Evolutionary conservation across 92 coral and sea anemone genomes (phyloP).

Genomic region (Palythoa grandis): DNA sequence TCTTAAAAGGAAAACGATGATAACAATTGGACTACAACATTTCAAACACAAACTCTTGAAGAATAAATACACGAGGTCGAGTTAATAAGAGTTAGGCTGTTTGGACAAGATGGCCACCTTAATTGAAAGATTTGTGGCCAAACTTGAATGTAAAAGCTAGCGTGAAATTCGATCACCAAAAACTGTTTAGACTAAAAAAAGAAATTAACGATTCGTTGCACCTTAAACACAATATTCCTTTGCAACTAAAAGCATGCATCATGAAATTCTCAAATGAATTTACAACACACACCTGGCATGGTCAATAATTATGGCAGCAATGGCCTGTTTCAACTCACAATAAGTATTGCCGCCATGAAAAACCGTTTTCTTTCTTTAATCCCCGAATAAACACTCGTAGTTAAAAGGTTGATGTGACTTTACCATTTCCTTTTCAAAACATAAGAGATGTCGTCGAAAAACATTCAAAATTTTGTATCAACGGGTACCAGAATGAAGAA

Average conservation of each 20-base stretch:
- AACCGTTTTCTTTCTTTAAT: conserved; percentile 47
- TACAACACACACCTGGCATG: conserved; percentile 32
- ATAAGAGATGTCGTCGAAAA: conserved; percentile 36
- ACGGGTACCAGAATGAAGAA: conserved; percentile 26
- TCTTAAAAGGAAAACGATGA: not conserved
- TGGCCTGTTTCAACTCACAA: conserved; percentile 8
- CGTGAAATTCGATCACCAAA: conserved; percentile 11
- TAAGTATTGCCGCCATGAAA: not conserved
- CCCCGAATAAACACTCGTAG: conserved; percentile 55
- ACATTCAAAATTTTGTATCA: not conserved
- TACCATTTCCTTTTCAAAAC: conserved; percentile 38
- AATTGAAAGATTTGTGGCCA: not conserved
- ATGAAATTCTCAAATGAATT: conserved; percentile 3
- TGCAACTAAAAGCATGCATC: not conserved
- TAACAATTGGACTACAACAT: not conserved
- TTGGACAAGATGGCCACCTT: conserved; percentile 1
- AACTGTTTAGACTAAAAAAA: not conserved
- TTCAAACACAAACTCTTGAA: conserved; percentile 16
- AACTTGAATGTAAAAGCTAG: not conserved
- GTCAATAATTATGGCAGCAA: conserved; percentile 14
- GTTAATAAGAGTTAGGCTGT: conserved; percentile 8
- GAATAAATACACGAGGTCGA: conserved; percentile 3
- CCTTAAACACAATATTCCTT: not conserved
- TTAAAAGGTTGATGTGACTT: conserved; percentile 25
- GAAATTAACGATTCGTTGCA: not conserved